Base-by-base conservation (phyloP, 2,797 vertebrate species). In the Cossypha heuglini region DNA sequence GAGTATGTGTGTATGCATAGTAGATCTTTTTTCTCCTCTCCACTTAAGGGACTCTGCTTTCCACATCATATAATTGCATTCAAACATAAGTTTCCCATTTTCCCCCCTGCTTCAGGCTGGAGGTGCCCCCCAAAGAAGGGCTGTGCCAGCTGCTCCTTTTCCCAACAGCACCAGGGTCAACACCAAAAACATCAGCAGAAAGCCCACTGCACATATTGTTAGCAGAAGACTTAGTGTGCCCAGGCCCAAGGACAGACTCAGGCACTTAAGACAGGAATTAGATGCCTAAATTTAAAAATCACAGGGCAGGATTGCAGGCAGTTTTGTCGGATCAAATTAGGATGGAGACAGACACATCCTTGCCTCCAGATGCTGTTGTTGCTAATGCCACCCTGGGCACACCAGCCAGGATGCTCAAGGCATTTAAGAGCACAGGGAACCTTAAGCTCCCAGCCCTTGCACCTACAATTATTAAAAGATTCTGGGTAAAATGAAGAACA, bases 321-420 rank as follows among this genome's bases (percentile, higher is more conserved):
- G n/a, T 77, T 96, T 83, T 94, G 68, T 63, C 72, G 49, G 16
- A 93, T 86, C 61, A 58, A 91, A 80, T 71, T 46, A 91, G 57
- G 57, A 83, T 40, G 59, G 61, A 90, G 58, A 88, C 78, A 83
- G 78, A 80, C 26, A 29, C 40, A 69, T 51, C 43, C 48, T 55
- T 66, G 71, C 55, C 71, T 94, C 67, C 40, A 46, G 43, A 69
- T 26, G 21, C 48, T 43, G 18, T 10, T 85, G 58, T 17, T 58
- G 58, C 31, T 63, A 59, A 20, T 13, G 74, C 25, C 71, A 92
- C 54, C n/a, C 51, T 54, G 25, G 59, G 31, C 52, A 21, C 37
- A 35, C 16, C 52, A 81, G 63, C 24, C 79, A 75, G 42, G 58
- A 86, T 40, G 62, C 61, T 90, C 46, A 31, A 54, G 76, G 66